Evolutionary conservation across 2,797 vertebrate genomes (phyloP).

Genomic region (Neopelma chrysocephalum): DNA sequence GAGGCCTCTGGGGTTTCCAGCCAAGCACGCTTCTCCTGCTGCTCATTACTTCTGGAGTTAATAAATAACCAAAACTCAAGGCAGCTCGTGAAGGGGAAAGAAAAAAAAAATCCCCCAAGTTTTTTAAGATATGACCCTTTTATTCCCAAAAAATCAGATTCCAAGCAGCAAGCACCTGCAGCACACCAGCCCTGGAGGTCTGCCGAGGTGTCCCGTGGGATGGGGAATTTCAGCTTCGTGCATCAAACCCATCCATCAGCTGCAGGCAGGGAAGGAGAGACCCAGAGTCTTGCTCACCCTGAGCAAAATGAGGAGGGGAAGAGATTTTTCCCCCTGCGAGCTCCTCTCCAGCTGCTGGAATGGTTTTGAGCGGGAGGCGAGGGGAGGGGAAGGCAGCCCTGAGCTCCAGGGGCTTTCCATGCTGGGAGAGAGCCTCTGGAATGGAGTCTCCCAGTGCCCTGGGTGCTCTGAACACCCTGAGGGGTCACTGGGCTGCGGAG

Average conservation of each 20-base stretch:
- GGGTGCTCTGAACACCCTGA: background rate
- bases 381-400: background rate
- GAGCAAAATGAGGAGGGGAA: background rate
- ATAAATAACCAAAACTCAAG: slow-evolving; percentile 42
- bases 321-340: background rate
- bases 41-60: slow-evolving; percentile 55
- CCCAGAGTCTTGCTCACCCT: background rate
- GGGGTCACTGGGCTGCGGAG: background rate
- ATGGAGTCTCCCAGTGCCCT: background rate
- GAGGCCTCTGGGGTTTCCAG: background rate
- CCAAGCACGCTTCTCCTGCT: background rate
- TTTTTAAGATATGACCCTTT: slow-evolving; percentile 9
- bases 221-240: background rate
- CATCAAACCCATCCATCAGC: background rate
- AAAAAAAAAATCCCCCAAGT: background rate
- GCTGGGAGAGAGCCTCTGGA: background rate
- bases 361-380: fast-evolving
- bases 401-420: background rate
- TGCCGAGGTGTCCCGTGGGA: background rate
- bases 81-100: background rate
- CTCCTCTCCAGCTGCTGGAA: background rate
- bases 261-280: background rate
- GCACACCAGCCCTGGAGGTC: background rate
- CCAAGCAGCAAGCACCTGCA: background rate
- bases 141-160: background rate